Percentiles rank a stretch among this genome's conserved stretches.
Evolutionary conservation across 2,888 invertebrate genomes (phyloP).

Genomic region (Phyto melanocephala): DNA sequence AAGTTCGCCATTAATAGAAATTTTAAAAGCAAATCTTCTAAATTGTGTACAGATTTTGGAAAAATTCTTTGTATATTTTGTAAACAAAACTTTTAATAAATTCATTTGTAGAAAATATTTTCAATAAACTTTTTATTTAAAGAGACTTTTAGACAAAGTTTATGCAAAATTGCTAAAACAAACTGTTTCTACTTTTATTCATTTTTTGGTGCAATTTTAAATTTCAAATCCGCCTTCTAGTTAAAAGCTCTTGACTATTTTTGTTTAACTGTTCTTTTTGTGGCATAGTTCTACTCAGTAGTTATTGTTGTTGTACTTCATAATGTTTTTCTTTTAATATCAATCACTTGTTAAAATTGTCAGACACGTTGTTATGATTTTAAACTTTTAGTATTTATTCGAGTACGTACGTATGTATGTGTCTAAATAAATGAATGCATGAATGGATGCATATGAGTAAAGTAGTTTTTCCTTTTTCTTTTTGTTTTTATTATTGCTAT

Average conservation of each 20-base stretch:
- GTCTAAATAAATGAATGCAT: not conserved
- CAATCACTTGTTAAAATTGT: constrained; percentile 62
- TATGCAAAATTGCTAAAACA: too few species aligned
- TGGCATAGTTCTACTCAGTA: too few species aligned
- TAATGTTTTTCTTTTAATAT: constrained; percentile 44
- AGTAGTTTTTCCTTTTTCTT: not conserved
- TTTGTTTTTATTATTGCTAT: not conserved
- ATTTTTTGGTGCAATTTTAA: not conserved
- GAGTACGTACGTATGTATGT: not conserved
- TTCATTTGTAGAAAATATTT: too few species aligned
- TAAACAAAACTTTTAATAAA: too few species aligned
- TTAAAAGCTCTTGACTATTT: constrained; percentile 17
- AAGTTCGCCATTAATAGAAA: too few species aligned
- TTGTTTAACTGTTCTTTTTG: constrained; percentile 12
- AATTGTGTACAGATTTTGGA: too few species aligned
- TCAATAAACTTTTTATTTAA: too few species aligned
- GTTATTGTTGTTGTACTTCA: not conserved
- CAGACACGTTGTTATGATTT: constrained; percentile 59
- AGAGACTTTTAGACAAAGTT: too few species aligned
- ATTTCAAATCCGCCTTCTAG: not conserved
- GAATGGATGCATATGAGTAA: not conserved
- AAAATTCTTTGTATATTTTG: too few species aligned
- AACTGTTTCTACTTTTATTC: not conserved
- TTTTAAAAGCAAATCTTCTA: too few species aligned
- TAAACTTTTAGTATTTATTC: constrained; percentile 18